phyloP scores from a whole-genome alignment of 2,888 invertebrate species.

The Vesta saturnalis region DNA sequence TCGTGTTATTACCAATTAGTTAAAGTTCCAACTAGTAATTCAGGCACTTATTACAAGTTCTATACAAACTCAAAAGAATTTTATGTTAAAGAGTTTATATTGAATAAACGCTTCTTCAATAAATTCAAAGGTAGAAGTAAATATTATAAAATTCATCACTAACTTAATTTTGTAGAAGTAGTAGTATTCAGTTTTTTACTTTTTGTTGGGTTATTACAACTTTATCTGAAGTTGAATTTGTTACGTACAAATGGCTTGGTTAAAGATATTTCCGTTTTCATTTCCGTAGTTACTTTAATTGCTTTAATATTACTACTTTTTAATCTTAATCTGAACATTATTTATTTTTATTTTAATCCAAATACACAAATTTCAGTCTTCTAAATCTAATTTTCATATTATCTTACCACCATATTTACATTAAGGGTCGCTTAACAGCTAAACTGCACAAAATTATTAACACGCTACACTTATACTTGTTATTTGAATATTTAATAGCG shows the following conservation, averaged over 20 bases:
- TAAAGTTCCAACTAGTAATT: too few relatives aligned
- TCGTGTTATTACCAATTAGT: too few relatives aligned
- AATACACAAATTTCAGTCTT: neutral
- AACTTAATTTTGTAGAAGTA: neutral
- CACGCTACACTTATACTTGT: too few relatives aligned
- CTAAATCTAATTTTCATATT: neutral
- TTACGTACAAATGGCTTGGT: constrained; percentile 4
- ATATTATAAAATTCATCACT: neutral
- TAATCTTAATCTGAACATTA: neutral
- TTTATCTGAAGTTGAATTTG: constrained; percentile 8
- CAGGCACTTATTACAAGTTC: too few relatives aligned
- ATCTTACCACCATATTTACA: too few relatives aligned
- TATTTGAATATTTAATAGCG: too few relatives aligned
- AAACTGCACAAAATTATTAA: too few relatives aligned
- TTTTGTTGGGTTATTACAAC: neutral
- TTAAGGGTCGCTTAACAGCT: too few relatives aligned
- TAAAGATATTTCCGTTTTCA: constrained; percentile 10
- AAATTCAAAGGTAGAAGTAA: neutral
- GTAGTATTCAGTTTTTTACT: neutral
- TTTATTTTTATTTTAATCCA: neutral
- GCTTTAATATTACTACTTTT: constrained; percentile 6
- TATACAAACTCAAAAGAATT: too few relatives aligned
- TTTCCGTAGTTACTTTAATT: constrained; percentile 4
- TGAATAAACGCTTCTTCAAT: too few relatives aligned
- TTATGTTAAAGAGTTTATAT: too few relatives aligned